phyloP scores from a whole-genome alignment of 2,888 invertebrate species.

The Laothoe populi region DNA sequence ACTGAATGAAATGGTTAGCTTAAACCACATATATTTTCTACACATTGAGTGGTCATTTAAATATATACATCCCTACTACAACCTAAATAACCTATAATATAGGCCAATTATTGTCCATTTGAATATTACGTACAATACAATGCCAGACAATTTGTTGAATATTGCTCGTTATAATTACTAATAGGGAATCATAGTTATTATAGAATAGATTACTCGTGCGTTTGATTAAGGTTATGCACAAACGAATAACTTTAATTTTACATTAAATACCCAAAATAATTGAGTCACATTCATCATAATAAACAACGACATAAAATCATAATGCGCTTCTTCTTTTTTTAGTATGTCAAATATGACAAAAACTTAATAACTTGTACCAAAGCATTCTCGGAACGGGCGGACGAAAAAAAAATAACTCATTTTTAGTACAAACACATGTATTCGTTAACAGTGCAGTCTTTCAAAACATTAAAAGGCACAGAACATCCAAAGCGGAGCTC shows the following conservation, averaged over 20 bases:
- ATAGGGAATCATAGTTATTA: not conserved
- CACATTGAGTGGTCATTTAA: not conserved
- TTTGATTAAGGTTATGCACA: not conserved
- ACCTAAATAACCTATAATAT: not conserved
- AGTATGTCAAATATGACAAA: constrained; percentile 22
- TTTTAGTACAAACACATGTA: constrained; percentile 15
- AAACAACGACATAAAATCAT: constrained; percentile 4
- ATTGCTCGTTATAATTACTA: not conserved
- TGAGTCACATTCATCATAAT: not conserved
- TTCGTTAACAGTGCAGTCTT: constrained; percentile 3
- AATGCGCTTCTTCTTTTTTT: constrained; percentile 13
- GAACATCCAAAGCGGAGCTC: not conserved
- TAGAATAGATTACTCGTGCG: not conserved
- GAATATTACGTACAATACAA: not conserved
- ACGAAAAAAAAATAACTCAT: constrained; percentile 13
- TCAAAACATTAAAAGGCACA: not conserved
- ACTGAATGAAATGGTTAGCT: too few species aligned
- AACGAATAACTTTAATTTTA: not conserved
- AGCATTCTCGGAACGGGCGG: constrained; percentile 7
- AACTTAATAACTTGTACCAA: constrained; percentile 20
- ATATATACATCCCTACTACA: not conserved
- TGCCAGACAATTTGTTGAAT: not conserved
- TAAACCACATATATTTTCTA: too few species aligned
- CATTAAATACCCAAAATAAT: constrained; percentile 2
- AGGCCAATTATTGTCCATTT: not conserved